Conservation (phyloP, 1,140 invertebrate species). For the Nephila pilipes region DNA sequence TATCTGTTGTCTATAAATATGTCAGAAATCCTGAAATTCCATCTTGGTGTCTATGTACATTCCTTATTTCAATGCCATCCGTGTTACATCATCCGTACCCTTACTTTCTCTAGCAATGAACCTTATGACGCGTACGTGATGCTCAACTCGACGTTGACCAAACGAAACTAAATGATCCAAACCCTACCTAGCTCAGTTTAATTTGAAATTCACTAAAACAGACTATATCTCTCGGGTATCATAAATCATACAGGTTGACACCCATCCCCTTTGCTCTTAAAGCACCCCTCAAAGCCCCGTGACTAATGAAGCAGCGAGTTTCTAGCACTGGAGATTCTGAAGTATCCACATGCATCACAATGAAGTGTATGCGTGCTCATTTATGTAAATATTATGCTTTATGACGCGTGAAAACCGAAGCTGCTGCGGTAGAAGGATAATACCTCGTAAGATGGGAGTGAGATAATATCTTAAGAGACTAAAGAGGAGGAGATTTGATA, state of each 20-base stretch:
- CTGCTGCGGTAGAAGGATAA: background rate
- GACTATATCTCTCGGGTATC: background rate
- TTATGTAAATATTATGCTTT: constrained; percentile 56
- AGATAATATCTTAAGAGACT: constrained; percentile 17
- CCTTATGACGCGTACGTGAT: background rate
- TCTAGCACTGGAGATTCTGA: background rate
- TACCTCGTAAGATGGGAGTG: background rate
- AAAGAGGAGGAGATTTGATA: background rate
- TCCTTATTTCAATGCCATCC: too few relatives aligned
- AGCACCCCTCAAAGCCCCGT: background rate
- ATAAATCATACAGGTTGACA: background rate
- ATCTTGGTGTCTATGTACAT: too few relatives aligned
- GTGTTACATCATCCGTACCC: too few relatives aligned
- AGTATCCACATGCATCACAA: constrained; percentile 26
- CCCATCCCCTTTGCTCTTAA: background rate
- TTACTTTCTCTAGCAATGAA: background rate
- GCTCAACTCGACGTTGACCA: background rate
- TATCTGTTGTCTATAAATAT: too few relatives aligned
- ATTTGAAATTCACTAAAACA: constrained; percentile 16
- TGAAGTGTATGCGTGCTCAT: constrained; percentile 3
- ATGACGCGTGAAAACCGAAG: background rate
- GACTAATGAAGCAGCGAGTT: background rate
- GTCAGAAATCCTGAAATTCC: too few relatives aligned
- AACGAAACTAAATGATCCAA: constrained; percentile 15
- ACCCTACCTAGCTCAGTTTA: background rate